Evolutionary conservation across 1,140 invertebrate genomes (phyloP).

Genomic region (Drosophila kohkoa): DNA sequence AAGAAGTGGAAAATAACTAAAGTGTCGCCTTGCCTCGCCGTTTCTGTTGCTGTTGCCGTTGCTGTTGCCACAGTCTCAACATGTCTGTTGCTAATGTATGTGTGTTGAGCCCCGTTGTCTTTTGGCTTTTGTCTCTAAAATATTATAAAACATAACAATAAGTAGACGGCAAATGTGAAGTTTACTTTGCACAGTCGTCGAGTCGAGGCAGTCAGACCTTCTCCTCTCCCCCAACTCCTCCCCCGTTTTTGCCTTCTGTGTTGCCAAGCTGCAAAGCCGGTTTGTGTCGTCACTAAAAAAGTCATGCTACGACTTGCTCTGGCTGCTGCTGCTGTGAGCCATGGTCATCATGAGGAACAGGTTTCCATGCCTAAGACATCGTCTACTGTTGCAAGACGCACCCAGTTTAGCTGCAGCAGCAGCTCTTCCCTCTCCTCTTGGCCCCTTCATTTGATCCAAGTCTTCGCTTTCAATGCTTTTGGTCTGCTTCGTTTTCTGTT

Average conservation of each 20-base stretch:
- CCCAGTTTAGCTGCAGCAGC: constrained; percentile 54
- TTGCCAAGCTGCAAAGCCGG: constrained; percentile 69
- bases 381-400: constrained; percentile 77
- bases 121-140: constrained; percentile 73
- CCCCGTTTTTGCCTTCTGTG: not conserved
- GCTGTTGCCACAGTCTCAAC: not conserved
- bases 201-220: constrained; percentile 3
- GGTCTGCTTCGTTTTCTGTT: constrained; percentile 51
- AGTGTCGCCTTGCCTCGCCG: constrained; percentile 65
- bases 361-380: constrained; percentile 54
- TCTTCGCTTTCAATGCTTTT: constrained; percentile 79
- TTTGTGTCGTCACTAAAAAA: constrained; percentile 81
- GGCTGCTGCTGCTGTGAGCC: constrained; percentile 25
- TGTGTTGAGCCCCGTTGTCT: constrained; percentile 31
- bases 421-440: not conserved
- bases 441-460: constrained; percentile 26
- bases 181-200: constrained; percentile 52
- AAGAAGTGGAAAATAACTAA: constrained; percentile 82
- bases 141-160: constrained; percentile 83
- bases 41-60: not conserved
- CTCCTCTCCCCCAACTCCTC: not conserved
- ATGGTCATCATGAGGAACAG: constrained; percentile 53
- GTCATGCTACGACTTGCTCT: constrained; percentile 24
- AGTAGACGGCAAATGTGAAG: constrained; percentile 76
- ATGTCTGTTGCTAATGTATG: constrained; percentile 13